A percentile compares a stretch with the other conserved stretches of the same genome.
phyloP scores from a whole-genome alignment of 2,113 vertebrate genomes.

The Pangasianodon gigas region DNA sequence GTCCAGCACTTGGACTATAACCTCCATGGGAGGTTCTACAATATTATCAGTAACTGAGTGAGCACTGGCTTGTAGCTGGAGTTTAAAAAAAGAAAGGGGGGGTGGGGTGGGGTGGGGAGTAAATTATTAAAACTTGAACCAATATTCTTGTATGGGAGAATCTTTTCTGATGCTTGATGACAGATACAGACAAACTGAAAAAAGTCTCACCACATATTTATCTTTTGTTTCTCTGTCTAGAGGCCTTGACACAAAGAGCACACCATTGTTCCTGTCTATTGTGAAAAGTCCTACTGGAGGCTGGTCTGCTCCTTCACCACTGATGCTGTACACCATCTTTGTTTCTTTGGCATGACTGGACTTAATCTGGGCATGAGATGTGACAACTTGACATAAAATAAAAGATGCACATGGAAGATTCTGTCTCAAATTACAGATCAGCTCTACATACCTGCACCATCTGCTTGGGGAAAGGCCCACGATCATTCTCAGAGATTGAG shows the following conservation, averaged over 20 bases:
- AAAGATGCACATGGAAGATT: not conserved
- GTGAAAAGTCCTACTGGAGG: constrained; percentile 61
- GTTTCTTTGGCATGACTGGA: constrained; percentile 42
- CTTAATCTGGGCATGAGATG: constrained; percentile 60
- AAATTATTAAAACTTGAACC: not conserved
- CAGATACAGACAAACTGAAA: not conserved
- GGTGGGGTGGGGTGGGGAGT: too few species aligned
- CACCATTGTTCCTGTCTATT: constrained; percentile 50
- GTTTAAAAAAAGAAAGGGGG: too few species aligned
- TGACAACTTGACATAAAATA: not conserved
- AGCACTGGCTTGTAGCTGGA: constrained; percentile 64
- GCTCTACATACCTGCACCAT: constrained; percentile 37
- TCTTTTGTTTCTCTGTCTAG: constrained; percentile 66
- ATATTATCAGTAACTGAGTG: not conserved
- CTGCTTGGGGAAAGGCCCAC: constrained; percentile 31
- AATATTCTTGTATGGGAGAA: not conserved
- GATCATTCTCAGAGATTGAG: constrained; percentile 24
- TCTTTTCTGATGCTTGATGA: not conserved
- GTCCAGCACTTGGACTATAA: constrained; percentile 66
- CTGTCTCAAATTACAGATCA: not conserved
- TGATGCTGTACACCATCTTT: constrained; percentile 63
- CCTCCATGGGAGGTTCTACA: constrained; percentile 60
- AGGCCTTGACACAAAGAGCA: constrained; percentile 57
- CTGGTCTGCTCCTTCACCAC: constrained; percentile 66
- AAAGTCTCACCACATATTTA: constrained; percentile 48